Percentiles rank a stretch among this genome's conserved stretches.
Conservation (phyloP, 2,113 vertebrate genomes). For the Rhinoderma darwinii region DNA sequence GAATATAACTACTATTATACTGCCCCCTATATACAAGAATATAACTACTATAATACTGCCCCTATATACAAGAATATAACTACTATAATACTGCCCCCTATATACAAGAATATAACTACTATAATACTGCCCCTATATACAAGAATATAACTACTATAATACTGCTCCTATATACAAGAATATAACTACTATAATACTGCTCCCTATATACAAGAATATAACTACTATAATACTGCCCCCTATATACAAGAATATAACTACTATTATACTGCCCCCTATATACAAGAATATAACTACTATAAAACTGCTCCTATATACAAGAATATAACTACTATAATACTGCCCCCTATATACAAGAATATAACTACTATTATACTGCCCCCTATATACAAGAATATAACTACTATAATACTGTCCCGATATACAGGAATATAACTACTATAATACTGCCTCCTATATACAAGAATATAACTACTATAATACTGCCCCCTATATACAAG, state of each 20-base stretch:
- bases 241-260: conserved; percentile 7
- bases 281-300: background rate
- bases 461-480: no score
- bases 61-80: conserved; percentile 12
- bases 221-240: conserved; percentile 10
- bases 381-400: background rate
- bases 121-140: conserved; percentile 4
- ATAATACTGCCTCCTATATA: background rate
- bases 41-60: conserved; percentile 8
- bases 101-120: conserved; percentile 11
- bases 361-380: no score
- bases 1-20: conserved; percentile 20
- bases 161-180: conserved; percentile 5
- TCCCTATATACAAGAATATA: conserved; percentile 19
- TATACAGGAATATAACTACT: no score
- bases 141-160: conserved; percentile 18
- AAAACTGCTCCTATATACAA: background rate
- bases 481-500: no score
- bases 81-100: conserved; percentile 5
- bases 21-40: background rate
- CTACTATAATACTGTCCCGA: background rate
- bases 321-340: no score
- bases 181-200: conserved; percentile 23
- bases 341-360: no score
- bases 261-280: background rate